Conservation (phyloP, 2,113 vertebrate genomes). For the Pyxicephalus adspersus region DNA sequence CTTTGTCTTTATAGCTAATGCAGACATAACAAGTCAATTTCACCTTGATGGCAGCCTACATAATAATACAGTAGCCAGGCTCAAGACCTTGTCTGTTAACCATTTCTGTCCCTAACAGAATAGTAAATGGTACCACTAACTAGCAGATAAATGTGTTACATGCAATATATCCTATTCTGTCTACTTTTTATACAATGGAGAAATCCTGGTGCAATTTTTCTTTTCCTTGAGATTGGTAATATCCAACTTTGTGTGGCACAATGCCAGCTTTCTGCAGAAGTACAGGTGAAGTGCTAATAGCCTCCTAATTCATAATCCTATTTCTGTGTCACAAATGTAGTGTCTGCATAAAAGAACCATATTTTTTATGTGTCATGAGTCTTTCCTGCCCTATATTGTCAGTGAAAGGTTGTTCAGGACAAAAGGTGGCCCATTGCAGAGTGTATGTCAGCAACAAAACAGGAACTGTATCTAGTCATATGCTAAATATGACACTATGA, state of each 20-base stretch:
- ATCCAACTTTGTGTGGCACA: constrained; percentile 6
- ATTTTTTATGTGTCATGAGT: constrained; percentile 21
- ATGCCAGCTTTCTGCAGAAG: constrained; percentile 5
- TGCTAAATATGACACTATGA: too few species aligned
- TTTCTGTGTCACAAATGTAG: constrained; percentile 26
- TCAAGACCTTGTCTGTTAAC: constrained; percentile 7
- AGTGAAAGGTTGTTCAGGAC: constrained; percentile 19
- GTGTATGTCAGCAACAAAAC: background rate
- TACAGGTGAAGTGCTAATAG: constrained; percentile 36
- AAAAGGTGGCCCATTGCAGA: background rate
- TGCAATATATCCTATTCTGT: background rate
- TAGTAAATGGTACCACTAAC: background rate
- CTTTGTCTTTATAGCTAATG: constrained; percentile 45
- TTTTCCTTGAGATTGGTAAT: background rate
- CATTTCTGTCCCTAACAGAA: background rate
- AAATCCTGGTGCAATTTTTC: constrained; percentile 9
- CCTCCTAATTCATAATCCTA: constrained; percentile 32
- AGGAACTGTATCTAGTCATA: too few species aligned
- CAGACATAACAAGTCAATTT: constrained; percentile 56
- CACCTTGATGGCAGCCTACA: constrained; percentile 40
- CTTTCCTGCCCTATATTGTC: background rate
- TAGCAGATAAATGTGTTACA: background rate
- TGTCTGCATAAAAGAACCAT: constrained; percentile 22
- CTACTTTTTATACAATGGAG: background rate
- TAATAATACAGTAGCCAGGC: constrained; percentile 5